Percentiles rank a stretch among this genome's conserved stretches.
Evolutionary conservation across 1,140 invertebrate species (phyloP).

Genomic region (Chironomus striatipennis): DNA sequence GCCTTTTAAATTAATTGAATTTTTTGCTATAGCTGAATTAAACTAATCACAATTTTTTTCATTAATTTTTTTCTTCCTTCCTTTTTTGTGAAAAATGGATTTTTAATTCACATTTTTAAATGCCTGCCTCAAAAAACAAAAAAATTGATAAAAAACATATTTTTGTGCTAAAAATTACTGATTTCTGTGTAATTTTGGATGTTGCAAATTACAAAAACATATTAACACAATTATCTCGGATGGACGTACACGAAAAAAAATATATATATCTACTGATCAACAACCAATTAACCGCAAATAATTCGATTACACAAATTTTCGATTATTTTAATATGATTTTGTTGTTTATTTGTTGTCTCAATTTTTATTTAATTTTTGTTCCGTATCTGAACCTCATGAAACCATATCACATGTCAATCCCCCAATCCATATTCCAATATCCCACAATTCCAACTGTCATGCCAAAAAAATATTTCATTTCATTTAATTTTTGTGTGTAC

Average conservation of each 20-base stretch:
- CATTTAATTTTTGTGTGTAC: neutral
- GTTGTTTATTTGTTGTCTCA: neutral
- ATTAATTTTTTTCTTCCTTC: neutral
- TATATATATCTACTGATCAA: neutral
- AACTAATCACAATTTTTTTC: neutral
- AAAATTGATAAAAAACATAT: neutral
- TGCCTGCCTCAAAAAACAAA: too few species aligned
- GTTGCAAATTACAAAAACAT: neutral
- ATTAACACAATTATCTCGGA: neutral
- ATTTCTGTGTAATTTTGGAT: neutral
- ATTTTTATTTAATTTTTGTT: neutral
- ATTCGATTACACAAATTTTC: conserved; percentile 9
- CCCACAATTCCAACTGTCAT: neutral
- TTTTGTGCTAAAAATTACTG: neutral
- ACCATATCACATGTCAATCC: neutral
- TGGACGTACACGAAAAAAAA: neutral
- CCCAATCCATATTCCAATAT: neutral
- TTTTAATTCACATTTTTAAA: too few species aligned
- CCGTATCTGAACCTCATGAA: too few species aligned
- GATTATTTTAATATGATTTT: neutral
- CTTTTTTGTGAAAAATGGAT: neutral
- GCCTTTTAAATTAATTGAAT: neutral
- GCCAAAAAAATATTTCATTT: neutral
- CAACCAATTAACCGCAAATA: conserved; percentile 12
- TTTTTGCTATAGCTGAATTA: neutral